These are phyloP conservation scores for Smittia aterrima DNA, from an alignment of 2,888 invertebrate genomes.

Conservation along the genomic window DNA sequence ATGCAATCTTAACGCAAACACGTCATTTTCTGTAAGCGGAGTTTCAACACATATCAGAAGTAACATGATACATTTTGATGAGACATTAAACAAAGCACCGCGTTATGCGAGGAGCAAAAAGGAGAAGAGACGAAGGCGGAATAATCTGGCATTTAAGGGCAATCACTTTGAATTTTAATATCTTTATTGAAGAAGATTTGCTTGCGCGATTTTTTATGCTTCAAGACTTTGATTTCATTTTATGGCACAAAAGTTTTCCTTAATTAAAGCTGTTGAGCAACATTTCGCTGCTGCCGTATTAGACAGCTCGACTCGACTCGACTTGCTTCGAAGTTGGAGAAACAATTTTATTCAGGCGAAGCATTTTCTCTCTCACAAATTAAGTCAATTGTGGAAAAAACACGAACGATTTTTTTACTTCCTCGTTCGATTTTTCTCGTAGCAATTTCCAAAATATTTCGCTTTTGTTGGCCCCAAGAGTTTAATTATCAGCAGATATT, in stretches of 20 bases:
- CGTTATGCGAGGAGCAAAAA: no score
- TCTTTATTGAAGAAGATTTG: background rate
- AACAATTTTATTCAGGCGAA: no score
- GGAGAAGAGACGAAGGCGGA: no score
- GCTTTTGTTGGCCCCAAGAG: background rate
- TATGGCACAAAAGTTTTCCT: conserved; percentile 1
- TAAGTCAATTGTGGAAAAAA: conserved; percentile 36
- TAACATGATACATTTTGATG: background rate
- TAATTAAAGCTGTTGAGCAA: background rate
- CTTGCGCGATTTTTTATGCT: background rate
- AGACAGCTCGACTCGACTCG: no score
- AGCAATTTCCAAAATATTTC: background rate
- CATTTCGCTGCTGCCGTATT: no score
- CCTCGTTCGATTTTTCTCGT: background rate
- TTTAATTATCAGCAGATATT: background rate
- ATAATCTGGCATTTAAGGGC: conserved; percentile 29
- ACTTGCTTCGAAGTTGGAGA: no score
- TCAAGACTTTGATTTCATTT: background rate
- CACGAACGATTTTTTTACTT: conserved; percentile 14
- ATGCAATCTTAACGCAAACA: conserved; percentile 37
- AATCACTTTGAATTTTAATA: conserved; percentile 20
- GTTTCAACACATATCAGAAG: conserved; percentile 16
- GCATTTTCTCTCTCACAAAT: background rate
- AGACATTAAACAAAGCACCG: background rate
- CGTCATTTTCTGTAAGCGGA: conserved; percentile 12